Evolutionary conservation across 2,113 vertebrate genomes (phyloP).

Genomic region (Callorhinus ursinus): DNA sequence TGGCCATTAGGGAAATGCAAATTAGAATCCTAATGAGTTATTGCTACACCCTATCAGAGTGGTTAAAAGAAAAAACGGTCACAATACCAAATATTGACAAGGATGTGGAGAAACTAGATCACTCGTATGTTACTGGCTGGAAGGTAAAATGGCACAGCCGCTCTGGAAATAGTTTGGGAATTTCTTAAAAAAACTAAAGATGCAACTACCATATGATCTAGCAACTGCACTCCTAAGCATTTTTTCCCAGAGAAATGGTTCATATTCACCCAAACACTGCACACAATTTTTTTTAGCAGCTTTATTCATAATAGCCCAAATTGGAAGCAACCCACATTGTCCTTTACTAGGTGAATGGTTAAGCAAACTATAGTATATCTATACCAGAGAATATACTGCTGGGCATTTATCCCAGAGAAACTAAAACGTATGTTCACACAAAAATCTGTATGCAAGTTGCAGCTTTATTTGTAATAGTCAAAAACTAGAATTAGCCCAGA

Average conservation of each 20-base stretch:
- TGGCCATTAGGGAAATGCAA: not conserved
- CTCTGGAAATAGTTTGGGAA: not conserved
- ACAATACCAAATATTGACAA: not conserved
- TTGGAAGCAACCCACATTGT: not conserved
- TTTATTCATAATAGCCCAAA: not conserved
- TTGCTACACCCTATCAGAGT: not conserved
- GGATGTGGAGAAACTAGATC: not conserved
- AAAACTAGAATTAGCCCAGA: not conserved
- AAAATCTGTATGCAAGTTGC: not conserved
- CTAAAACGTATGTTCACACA: not conserved
- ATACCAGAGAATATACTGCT: not conserved
- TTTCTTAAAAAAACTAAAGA: not conserved
- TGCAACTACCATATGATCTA: not conserved
- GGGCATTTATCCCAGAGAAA: conserved; percentile 12
- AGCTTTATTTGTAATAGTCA: not conserved
- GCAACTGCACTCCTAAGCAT: too few species aligned
- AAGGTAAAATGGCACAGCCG: not conserved
- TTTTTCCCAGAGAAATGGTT: not conserved
- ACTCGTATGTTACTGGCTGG: not conserved
- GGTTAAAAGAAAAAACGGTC: not conserved
- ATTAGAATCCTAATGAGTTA: not conserved
- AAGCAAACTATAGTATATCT: not conserved
- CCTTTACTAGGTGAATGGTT: not conserved
- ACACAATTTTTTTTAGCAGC: not conserved
- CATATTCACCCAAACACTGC: not conserved